Conservation (phyloP, 2,113 vertebrate species). For the Dicerorhinus sumatrensis region DNA sequence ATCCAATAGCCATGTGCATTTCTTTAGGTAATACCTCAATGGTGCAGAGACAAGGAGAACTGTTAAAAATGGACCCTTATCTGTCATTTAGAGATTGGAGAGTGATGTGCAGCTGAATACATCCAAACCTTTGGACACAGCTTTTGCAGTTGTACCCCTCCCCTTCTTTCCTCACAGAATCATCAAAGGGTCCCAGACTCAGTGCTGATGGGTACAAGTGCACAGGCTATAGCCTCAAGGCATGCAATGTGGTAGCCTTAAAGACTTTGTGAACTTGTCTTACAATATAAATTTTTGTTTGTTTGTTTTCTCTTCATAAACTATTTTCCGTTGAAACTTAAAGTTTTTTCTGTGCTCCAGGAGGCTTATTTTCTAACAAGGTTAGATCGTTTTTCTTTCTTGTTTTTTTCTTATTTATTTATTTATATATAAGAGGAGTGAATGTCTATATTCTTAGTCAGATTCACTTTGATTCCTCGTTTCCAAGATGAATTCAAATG, state of each 20-base stretch:
- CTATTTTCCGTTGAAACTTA: neutral
- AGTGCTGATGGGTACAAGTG: neutral
- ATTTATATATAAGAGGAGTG: neutral
- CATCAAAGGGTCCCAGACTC: neutral
- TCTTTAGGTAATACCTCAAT: neutral
- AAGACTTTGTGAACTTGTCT: neutral
- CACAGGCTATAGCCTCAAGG: neutral
- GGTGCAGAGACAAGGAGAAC: neutral
- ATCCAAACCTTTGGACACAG: neutral
- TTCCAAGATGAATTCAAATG: constrained; percentile 52
- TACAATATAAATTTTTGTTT: neutral
- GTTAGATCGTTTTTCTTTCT: neutral
- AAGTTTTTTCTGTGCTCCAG: neutral
- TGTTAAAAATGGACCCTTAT: neutral
- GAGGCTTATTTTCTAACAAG: neutral
- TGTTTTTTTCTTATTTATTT: neutral
- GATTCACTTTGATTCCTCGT: constrained; percentile 43
- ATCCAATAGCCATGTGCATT: neutral
- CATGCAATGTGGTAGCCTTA: neutral
- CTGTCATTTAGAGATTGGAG: neutral
- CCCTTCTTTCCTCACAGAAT: neutral
- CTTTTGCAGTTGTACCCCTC: neutral
- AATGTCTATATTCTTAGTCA: constrained; percentile 30
- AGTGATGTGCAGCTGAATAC: neutral
- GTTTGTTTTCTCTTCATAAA: neutral